Evolutionary conservation across 2,113 vertebrate species (phyloP), one percentile per base, ranked within the genome.

Genomic region (Balaeniceps rex): DNA sequence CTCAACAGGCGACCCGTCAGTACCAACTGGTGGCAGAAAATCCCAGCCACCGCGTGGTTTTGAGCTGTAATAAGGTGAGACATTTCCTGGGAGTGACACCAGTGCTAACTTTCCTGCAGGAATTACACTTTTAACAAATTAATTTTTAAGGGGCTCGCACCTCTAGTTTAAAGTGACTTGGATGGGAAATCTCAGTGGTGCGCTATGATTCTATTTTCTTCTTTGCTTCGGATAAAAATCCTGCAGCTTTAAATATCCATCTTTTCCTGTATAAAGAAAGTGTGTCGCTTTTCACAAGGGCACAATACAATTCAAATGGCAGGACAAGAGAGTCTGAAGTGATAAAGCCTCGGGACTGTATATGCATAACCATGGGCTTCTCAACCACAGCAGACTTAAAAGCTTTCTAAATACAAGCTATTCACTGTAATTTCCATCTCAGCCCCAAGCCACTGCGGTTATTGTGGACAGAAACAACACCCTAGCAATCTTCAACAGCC

Each of bases 361-460:
- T 36, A 47, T 87, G 66, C 87, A 91, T 95, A 87, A 72, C 87
- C 87, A 61, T 11, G 33, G 83, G 81, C 91, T 88, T 94, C 91
- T 95, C 93, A 94, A 91, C 40, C 66, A 85, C 84, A 74, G 79
- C 68, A 93, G 70, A 84, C 72, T 95, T 93, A 93, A 95, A 95
- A 95, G 94, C 91, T 96, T 87, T 93, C 91, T 95, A 93, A 96
- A 91, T 31, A 87, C 94, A 66, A 95, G 75, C 81, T 74, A 65
- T 87, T 96, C 81, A 69, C 69, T 90, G 1, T 79, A 89, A 97
- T 95, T 97, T 88, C 91, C 79, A 87, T 36, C 66, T 28, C 33
- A 94, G 87, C 93, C 94, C 86, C 90, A 84, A 88, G 84, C 88
- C 95, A 95, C 75, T 63, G 69, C 64, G 77, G 74, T 94, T 92